A percentile compares a stretch with the other conserved stretches of the same genome.
Conservation (phyloP, 2,113 vertebrate genomes). For the Coryphaenoides rupestris region DNA sequence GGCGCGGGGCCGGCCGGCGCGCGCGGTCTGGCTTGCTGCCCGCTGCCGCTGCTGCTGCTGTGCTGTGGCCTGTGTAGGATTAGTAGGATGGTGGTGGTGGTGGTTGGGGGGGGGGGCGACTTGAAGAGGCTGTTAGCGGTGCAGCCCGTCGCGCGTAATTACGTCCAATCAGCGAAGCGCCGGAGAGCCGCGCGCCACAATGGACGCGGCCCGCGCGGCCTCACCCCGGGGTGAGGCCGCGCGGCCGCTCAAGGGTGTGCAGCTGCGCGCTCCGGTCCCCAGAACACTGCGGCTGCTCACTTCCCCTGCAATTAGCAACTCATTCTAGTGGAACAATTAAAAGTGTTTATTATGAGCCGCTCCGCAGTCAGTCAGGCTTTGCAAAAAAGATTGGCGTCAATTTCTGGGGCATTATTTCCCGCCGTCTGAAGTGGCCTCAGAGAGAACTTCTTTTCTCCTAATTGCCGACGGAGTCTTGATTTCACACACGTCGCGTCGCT, state of each 20-base stretch:
- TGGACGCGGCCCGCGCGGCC: slow-evolving; percentile 84
- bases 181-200: slow-evolving; percentile 90
- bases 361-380: slow-evolving; percentile 71
- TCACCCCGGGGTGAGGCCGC: slow-evolving; percentile 87
- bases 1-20: slow-evolving; percentile 67
- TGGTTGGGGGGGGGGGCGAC: slow-evolving; percentile 75
- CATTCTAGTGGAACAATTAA: slow-evolving; percentile 83
- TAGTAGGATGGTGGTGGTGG: slow-evolving; percentile 88
- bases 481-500: slow-evolving; percentile 51
- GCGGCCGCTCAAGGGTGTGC: slow-evolving; percentile 91
- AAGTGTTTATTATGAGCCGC: slow-evolving; percentile 81
- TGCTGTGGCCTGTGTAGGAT: slow-evolving; percentile 28
- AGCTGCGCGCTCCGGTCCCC: slow-evolving; percentile 89
- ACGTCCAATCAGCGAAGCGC: slow-evolving; percentile 93
- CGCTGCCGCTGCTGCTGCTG: no score
- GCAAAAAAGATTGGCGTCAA: slow-evolving; percentile 33
- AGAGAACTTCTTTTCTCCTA: slow-evolving; percentile 70
- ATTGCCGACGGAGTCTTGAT: slow-evolving; percentile 65
- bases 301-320: slow-evolving; percentile 92
- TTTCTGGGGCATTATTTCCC: slow-evolving; percentile 61
- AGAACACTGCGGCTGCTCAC: slow-evolving; percentile 57
- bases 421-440: slow-evolving; percentile 67
- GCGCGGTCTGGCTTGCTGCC: no score
- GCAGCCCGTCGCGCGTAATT: slow-evolving; percentile 89
- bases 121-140: slow-evolving; percentile 93